These are phyloP conservation scores for Callinectes sapidus DNA, from an alignment of 2,888 invertebrate species.

Conservation along the genomic window DNA sequence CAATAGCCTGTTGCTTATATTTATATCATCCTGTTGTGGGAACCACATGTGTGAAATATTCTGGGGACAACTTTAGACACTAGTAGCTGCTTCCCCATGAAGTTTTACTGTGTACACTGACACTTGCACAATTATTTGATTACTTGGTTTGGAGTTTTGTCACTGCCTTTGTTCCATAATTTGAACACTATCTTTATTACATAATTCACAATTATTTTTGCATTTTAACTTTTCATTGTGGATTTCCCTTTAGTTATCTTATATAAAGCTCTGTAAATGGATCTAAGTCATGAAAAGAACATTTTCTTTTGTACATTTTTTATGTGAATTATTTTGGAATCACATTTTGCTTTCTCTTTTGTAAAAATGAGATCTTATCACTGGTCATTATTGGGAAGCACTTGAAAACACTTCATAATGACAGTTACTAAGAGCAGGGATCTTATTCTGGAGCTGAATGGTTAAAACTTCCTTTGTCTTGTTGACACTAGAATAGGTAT, in stretches of 20 bases:
- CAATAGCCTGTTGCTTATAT: conserved; percentile 16
- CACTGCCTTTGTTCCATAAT: conserved; percentile 9
- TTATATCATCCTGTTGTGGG: conserved; percentile 29
- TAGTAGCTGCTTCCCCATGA: neutral
- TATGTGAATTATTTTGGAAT: neutral
- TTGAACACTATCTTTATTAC: neutral
- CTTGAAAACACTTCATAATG: neutral
- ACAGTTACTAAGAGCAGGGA: neutral
- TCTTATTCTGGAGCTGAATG: conserved; percentile 13
- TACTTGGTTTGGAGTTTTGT: conserved; percentile 6
- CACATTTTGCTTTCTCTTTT: neutral
- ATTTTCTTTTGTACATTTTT: neutral
- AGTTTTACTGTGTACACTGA: neutral
- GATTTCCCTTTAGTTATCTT: neutral
- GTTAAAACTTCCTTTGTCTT: neutral
- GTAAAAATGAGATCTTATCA: neutral
- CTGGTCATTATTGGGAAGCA: neutral
- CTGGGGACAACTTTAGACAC: neutral
- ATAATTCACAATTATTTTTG: neutral
- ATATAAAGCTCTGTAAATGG: neutral
- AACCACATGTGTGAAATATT: neutral
- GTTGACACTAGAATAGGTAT: neutral
- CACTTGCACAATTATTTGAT: neutral
- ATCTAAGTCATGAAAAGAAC: neutral
- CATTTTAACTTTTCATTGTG: neutral